phyloP scores from a whole-genome alignment of 2,797 vertebrate species.

The Halcyon smyrnensis region DNA sequence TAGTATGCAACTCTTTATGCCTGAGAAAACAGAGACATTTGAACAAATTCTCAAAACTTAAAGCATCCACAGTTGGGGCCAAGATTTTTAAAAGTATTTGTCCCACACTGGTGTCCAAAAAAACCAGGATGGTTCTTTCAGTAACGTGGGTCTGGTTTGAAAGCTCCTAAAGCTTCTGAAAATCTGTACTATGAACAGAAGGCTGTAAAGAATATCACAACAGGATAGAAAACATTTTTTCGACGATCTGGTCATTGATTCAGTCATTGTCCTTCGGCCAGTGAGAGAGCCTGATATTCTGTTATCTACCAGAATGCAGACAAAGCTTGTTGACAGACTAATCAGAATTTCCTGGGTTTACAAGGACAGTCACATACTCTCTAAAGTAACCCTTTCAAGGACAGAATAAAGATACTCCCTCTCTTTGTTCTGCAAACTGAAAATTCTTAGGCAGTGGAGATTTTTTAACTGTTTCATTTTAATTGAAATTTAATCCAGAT shows the following conservation, averaged over 20 bases:
- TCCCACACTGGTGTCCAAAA: background rate
- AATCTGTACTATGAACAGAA: background rate
- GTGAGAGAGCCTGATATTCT: background rate
- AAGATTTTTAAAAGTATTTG: background rate
- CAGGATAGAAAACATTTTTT: background rate
- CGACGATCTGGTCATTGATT: background rate
- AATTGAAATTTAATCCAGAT: background rate
- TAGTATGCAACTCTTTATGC: background rate
- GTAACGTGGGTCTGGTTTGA: background rate
- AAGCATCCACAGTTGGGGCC: background rate
- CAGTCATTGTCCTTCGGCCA: background rate
- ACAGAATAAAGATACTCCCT: background rate
- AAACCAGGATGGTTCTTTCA: background rate
- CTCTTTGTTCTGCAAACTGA: background rate
- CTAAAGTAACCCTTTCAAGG: background rate
- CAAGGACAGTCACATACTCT: background rate
- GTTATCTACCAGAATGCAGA: background rate
- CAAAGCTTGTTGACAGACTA: background rate
- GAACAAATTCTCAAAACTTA: background rate
- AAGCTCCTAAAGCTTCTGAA: background rate
- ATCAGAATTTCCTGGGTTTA: background rate
- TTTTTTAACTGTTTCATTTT: background rate
- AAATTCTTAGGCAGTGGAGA: background rate
- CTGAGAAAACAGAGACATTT: background rate
- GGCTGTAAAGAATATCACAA: background rate